Base-by-base conservation (phyloP, 2,113 vertebrate genomes). In the Mohoua ochrocephala region DNA sequence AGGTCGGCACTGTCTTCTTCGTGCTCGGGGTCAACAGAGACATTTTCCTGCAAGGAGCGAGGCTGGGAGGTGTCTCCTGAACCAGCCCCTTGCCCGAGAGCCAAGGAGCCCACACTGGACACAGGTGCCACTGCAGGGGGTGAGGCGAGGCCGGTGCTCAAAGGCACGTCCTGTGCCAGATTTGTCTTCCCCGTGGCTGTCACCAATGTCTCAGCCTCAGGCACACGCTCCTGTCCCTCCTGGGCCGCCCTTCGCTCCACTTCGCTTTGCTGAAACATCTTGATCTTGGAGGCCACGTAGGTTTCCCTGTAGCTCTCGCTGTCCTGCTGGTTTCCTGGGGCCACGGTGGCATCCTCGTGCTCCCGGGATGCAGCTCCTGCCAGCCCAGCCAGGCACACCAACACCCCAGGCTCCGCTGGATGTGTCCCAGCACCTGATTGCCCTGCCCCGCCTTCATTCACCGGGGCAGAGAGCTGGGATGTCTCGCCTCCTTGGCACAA, bases 251-350 rank as follows among this genome's bases (percentile, higher is more conserved):
- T 94, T 71, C 0, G 89, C 42, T 96, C 89, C 3, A 19, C 89
- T 78, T 96, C 47, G 0, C 70, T 91, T 68, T 95, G 96, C 81
- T 98, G 98, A 39, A 98, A 98, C 95, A 98, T 98, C 63, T 97
- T 98, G 73, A 98, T 98, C 96, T 98, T 98, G 35, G 97, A 98
- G 92, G 98, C 98, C 92, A 98, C 97, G 0, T 98, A 98, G 54
- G 94, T 96, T 59, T 94, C 92, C 61, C 44, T 39, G 73, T 86
- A 94, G 76, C 37, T 85, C 81, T 97, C 71, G 4, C 94, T 94
- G 45, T 96, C 84, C 42, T 94, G 64, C 42, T 83, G 77, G 60
- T 47, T 76, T 54, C 80, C 75, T 63, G 85, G 47, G 60, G 45
- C 53, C 39, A 70, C 3, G 1, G 53, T 18, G 41, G 39, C 41